These are phyloP conservation scores for Germaria angustata DNA, from an alignment of 2,888 invertebrate species.

Conservation along the genomic window DNA sequence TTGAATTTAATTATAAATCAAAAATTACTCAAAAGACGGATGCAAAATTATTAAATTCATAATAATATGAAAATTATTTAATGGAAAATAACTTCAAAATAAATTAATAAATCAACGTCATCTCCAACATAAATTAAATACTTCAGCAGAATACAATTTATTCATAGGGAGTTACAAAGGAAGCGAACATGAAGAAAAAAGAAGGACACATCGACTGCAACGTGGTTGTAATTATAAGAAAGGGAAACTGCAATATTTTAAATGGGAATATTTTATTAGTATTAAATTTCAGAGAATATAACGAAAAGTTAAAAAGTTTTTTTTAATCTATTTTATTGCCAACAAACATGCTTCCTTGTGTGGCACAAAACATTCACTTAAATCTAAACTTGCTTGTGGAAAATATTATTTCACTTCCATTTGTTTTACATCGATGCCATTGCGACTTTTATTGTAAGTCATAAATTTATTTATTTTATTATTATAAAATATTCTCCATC, in stretches of 20 bases:
- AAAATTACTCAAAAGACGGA: slow-evolving; percentile 51
- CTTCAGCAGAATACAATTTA: background rate
- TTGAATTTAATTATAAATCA: slow-evolving; percentile 77
- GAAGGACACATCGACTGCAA: background rate
- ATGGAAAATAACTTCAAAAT: slow-evolving; percentile 64
- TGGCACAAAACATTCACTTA: background rate
- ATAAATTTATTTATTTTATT: slow-evolving; percentile 47
- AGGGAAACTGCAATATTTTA: background rate
- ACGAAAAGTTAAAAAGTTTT: background rate
- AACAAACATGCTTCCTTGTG: background rate
- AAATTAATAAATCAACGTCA: slow-evolving; percentile 28
- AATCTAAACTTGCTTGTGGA: background rate
- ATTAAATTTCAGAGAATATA: background rate
- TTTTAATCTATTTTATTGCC: background rate
- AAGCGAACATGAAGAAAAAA: background rate
- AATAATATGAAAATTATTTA: slow-evolving; percentile 46
- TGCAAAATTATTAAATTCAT: slow-evolving; percentile 62
- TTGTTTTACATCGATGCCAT: background rate
- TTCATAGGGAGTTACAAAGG: background rate
- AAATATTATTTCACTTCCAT: background rate
- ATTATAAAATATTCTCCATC: background rate
- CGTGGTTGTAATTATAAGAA: background rate
- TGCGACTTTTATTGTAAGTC: background rate
- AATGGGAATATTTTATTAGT: background rate
- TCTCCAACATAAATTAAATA: slow-evolving; percentile 5